phyloP scores from a whole-genome alignment of 2,113 vertebrate species.

The Alouatta palliata region DNA sequence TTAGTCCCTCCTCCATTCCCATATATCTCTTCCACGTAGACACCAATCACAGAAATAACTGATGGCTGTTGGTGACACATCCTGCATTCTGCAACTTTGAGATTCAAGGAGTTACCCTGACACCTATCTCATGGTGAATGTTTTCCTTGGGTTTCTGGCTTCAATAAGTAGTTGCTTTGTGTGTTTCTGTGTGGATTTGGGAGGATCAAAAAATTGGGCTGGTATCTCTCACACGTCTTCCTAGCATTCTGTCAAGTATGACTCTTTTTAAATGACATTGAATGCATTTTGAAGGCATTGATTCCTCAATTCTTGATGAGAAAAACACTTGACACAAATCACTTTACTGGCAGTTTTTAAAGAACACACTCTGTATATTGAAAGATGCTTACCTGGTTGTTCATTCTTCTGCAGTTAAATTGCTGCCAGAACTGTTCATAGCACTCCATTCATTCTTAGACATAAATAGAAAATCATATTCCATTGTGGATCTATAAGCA shows the following conservation, averaged over 20 bases:
- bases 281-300: too few species aligned
- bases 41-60: neutral
- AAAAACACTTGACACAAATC: slow-evolving; percentile 7
- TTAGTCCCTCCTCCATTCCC: neutral
- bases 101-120: neutral
- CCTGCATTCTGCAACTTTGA: neutral
- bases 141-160: neutral
- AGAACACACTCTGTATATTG: neutral
- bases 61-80: fast-evolving
- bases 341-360: neutral
- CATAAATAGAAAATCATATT: neutral
- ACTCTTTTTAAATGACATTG: neutral
- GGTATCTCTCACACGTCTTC: neutral
- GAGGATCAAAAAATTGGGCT: neutral
- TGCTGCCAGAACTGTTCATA: neutral
- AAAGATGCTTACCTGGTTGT: neutral
- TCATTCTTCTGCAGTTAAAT: neutral
- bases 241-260: neutral
- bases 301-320: too few species aligned
- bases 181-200: neutral
- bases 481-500: neutral
- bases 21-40: neutral
- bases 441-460: neutral
- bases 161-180: neutral
- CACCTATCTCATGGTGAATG: neutral